Evolutionary conservation across 2,888 invertebrate species (phyloP), one percentile per base, ranked within the genome.

Genomic region (Cantharis lateralis): DNA sequence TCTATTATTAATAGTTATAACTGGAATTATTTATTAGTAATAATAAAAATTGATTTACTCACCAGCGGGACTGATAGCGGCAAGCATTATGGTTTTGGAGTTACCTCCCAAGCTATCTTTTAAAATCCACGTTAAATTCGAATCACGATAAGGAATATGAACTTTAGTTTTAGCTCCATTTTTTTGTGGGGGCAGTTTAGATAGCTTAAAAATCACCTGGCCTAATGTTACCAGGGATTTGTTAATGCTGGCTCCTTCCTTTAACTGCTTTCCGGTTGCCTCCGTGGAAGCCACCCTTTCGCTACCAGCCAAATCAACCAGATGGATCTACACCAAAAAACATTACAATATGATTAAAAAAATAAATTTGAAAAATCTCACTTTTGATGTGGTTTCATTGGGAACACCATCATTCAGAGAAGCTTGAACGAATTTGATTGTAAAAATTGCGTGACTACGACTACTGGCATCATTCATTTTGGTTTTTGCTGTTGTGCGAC

Each of bases 381-480:
- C 95, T 89, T 96, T 96, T 71, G 96, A 96, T 76, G 95, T 95
- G 9, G 96, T 96, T 89, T 96, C 96, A 86, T 95, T 95, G 71
- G 96, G 96, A 92, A 95, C 94, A 85, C 94, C 94, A 89, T 95
- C 94, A 88, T 94, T 94, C 85, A 95, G 95, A 83, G 94, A 94
- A 70, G 96, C 96, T 89, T 96, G 96, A 79, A 95, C 95, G 90
- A 96, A 96, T 32, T 95, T 95, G 87, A 96, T 94, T 71, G 96
- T 96, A 88, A 96, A 96, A 86, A 96, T 96, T 81, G 96, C 96
- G 90, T 96, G 96, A 89, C 95, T 96, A 84, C 96, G 92, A 86
- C 95, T 95, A 88, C 96, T 96, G 82, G 95, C 95, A 89, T 96
- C 96, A 89, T 96, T 96, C 96, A 96, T 96, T 87, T 95, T 95